phyloP scores from a whole-genome alignment of 1,140 invertebrate genomes.

The Drosophila tropicalis region DNA sequence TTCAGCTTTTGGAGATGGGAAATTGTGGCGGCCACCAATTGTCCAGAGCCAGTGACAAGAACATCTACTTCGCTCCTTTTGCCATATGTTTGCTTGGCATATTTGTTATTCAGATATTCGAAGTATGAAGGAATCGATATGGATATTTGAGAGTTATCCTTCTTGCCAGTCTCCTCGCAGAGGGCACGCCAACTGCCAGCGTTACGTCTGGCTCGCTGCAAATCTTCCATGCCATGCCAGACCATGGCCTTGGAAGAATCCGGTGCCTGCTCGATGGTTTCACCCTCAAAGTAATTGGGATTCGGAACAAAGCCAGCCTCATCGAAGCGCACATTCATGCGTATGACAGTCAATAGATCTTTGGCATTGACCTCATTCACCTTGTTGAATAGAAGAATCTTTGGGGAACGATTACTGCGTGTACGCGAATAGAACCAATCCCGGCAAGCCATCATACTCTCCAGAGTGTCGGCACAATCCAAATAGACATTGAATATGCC shows the following conservation, averaged over 20 bases:
- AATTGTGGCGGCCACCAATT: conserved; percentile 93
- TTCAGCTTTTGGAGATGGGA: conserved; percentile 41
- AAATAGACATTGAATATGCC: conserved; percentile 88
- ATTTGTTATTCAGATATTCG: conserved; percentile 65
- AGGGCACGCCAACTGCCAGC: conserved; percentile 85
- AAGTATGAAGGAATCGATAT: conserved; percentile 59
- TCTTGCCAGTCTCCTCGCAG: conserved; percentile 57
- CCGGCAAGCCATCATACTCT: conserved; percentile 93
- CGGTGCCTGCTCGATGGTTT: conserved; percentile 28
- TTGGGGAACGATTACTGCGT: conserved; percentile 75
- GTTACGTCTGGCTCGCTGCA: conserved; percentile 85
- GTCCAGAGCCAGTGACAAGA: conserved; percentile 95
- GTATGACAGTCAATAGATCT: conserved; percentile 87
- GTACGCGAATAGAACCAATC: conserved; percentile 90
- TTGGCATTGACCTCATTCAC: conserved; percentile 90
- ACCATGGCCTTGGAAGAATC: conserved; percentile 25
- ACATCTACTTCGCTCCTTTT: conserved; percentile 85
- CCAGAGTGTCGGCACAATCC: conserved; percentile 97
- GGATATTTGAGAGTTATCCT: conserved; percentile 56
- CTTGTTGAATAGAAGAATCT: conserved; percentile 92
- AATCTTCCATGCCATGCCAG: conserved; percentile 83
- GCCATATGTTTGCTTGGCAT: conserved; percentile 63
- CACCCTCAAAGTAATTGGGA: conserved; percentile 78
- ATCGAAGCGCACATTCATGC: conserved; percentile 86
- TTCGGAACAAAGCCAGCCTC: conserved; percentile 91